Base-by-base conservation (phyloP, 2,797 vertebrate genomes). In the Bucorvus abyssinicus region DNA sequence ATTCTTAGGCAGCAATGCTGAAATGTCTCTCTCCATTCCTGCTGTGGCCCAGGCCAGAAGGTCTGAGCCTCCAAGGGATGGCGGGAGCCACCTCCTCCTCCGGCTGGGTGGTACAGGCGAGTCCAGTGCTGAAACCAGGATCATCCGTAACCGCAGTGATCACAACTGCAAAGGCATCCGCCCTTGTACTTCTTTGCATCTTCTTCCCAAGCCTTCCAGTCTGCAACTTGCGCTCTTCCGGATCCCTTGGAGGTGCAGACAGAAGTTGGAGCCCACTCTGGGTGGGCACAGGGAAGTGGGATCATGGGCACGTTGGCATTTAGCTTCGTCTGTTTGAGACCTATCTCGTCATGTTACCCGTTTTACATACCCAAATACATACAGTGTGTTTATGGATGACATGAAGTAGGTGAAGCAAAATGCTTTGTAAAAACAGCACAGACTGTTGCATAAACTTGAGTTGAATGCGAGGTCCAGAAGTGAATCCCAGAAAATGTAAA, bases 221-320 rank as follows among this genome's bases (percentile, higher is more conserved):
- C 24, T 52, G 38, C 52, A 21, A 9, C 13, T 63, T 1, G 1
- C 30, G 18, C 19, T 60, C 47, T 61, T 84, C 56, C 56, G 44
- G 69, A 52, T 17, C 38, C 14, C 12, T 20, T n/a, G 57, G 56
- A 24, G 36, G 42, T 17, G 19, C 38, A 34, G 76, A 12, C 19
- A 44, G 32, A 11, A 12, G 27, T 20, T 8, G 44, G 27, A 57
- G 44, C 60, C 10, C 1, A 1, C 17, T 56, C 19, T 0, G 2
- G 26, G 34, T 32, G 40, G 44, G 59, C 12, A 36, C 20, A 3
- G 0, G 1, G 32, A 24, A 24, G 18, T 5, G 2, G 29, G 8
- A 4, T 29, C 36, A 18, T 0, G 0, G 30, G 29, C 59, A 29
- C 4, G 0, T 19, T 0, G 4, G 44, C 3, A 2, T 56, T 75